phyloP scores from a whole-genome alignment of 2,888 invertebrate genomes.

The Ennomos erosarius region DNA sequence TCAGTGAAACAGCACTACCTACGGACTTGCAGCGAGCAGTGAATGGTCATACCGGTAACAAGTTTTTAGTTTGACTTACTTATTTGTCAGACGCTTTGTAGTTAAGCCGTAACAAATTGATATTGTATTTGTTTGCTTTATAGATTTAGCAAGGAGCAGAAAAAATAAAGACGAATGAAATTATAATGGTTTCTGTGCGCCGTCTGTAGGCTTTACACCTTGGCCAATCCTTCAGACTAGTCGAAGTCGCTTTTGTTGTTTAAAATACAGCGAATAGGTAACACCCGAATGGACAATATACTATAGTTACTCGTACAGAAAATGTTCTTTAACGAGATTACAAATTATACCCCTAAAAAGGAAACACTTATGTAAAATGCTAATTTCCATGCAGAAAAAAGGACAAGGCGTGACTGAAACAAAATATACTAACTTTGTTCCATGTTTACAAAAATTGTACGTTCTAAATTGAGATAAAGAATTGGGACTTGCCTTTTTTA shows the following conservation, averaged over 20 bases:
- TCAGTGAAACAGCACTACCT: slow-evolving; percentile 14
- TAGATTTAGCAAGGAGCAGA: background rate
- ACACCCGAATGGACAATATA: too few species aligned
- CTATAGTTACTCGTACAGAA: too few species aligned
- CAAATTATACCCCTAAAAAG: too few species aligned
- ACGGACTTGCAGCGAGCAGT: slow-evolving; percentile 16
- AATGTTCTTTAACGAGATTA: too few species aligned
- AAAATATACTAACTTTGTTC: slow-evolving; percentile 1
- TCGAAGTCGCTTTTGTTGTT: too few species aligned
- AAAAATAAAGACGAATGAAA: background rate
- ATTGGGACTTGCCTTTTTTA: slow-evolving; percentile 12
- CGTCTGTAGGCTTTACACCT: too few species aligned
- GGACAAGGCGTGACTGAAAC: too few species aligned
- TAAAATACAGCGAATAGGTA: too few species aligned
- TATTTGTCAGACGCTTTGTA: slow-evolving; percentile 20
- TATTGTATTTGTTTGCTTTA: too few species aligned
- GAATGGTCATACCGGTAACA: slow-evolving; percentile 38
- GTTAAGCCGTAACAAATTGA: slow-evolving; percentile 28
- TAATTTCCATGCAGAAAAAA: too few species aligned
- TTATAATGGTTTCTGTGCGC: background rate
- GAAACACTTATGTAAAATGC: too few species aligned
- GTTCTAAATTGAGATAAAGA: slow-evolving; percentile 15
- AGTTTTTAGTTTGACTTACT: slow-evolving; percentile 38
- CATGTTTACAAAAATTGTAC: slow-evolving; percentile 9
- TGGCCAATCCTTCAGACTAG: too few species aligned